These are phyloP conservation scores for Nesoenas mayeri DNA, from an alignment of 2,113 vertebrate species.

Conservation along the genomic window DNA sequence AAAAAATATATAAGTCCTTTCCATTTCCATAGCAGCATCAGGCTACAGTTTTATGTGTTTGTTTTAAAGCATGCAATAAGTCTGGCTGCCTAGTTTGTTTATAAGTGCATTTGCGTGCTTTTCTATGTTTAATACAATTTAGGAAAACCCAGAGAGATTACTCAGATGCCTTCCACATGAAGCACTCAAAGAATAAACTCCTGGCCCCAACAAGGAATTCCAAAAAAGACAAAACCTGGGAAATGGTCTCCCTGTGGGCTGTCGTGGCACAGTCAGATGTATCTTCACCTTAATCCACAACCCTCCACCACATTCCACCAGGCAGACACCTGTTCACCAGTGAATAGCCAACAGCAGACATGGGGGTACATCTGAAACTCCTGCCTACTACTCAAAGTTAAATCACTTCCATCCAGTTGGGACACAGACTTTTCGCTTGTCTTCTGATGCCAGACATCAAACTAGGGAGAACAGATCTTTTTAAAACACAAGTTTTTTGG, in stretches of 20 bases:
- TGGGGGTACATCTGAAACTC: background rate
- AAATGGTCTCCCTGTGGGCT: background rate
- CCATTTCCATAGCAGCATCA: background rate
- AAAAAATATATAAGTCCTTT: background rate
- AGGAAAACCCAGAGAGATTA: background rate
- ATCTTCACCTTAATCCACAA: background rate
- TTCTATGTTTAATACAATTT: background rate
- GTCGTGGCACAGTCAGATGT: background rate
- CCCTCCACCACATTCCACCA: fast-evolving
- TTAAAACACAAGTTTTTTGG: background rate
- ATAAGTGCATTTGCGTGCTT: background rate
- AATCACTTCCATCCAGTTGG: background rate
- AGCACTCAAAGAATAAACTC: background rate
- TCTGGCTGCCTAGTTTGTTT: background rate
- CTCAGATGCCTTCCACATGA: background rate
- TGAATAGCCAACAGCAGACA: background rate
- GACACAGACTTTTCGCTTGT: background rate
- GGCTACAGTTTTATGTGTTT: background rate
- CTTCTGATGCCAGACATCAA: background rate
- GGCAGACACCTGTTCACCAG: background rate
- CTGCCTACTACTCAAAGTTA: background rate
- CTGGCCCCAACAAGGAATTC: background rate
- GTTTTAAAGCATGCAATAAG: background rate
- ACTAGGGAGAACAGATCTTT: background rate
- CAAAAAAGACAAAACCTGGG: background rate